Base-by-base conservation (phyloP, 2,888 invertebrate genomes). In the Molorchus minor region DNA sequence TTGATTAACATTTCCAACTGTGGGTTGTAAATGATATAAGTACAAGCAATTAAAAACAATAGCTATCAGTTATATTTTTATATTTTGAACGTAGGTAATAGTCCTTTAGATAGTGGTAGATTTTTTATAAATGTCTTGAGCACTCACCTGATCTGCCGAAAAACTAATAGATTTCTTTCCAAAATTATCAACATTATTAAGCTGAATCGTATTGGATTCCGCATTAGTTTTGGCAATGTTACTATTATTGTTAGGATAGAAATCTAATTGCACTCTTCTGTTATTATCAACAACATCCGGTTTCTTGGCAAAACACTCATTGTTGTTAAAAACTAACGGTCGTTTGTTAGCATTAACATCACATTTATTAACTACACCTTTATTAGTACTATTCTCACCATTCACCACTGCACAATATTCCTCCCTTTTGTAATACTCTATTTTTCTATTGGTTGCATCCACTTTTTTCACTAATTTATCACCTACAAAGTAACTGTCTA, bases 81-180 rank as follows among this genome's bases (percentile, higher is more conserved):
- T n/a, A n/a, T n/a, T n/a, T n/a, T n/a, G n/a, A n/a, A n/a, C n/a
- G n/a, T n/a, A n/a, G n/a, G n/a, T n/a, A n/a, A n/a, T n/a, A n/a
- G n/a, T n/a, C n/a, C n/a, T n/a, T n/a, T n/a, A n/a, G n/a, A n/a
- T n/a, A n/a, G n/a, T n/a, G n/a, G n/a, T n/a, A n/a, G n/a, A n/a
- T 36, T 10, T 4, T 41, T 2, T 47, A n/a, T 33, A 47, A 30
- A 25, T 38, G 38, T 51, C 13, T 1, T 21, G n/a, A 41, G 12
- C 35, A 69, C 71, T 72, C 67, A 96, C 91, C 84, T 97, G 94
- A 70, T 80, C 81, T 7, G 80, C 76, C 12, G 80, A 79, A 71
- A 81, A 81, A 67, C 77, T 79, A 33, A 80, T 66, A 3, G 76
- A 60, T 59, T 80, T 81, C 64, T 81, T 81, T n/a, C 79, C 79